Evolutionary conservation across 1,140 invertebrate genomes (phyloP), one percentile per base, ranked within the genome.

Genomic region (Eriocheir sinensis): DNA sequence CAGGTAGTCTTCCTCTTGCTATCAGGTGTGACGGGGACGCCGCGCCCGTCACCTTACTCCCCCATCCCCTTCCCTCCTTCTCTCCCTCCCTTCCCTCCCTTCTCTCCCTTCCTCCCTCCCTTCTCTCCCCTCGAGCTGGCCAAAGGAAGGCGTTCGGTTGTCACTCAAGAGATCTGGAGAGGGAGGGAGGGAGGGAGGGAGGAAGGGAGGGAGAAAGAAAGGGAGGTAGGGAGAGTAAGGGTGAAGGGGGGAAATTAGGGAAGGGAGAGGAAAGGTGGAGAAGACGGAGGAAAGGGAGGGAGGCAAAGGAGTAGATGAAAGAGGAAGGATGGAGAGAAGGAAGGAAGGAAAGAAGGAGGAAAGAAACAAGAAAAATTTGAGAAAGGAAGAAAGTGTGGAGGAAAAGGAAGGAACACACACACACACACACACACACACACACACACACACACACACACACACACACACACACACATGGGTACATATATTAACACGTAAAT

Each of bases 391-490:
- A n/a, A n/a, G n/a, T n/a, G n/a, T n/a, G n/a, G n/a, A n/a, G n/a
- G 48, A 9, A 53, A 53, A 21, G 21, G 8, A 9, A 53, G 48
- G 21, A 72, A 1, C 0, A 72, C 60, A 72, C 60, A 72, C 60
- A 72, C 60, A 72, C 60, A 72, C 60, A 72, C 60, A 53, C 60
- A 72, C 60, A 72, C 60, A 72, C 60, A 72, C 60, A 72, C 60
- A 72, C 60, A 72, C 60, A 72, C 44, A 48, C 4, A 48, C 44
- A 48, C 44, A 48, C 44, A 48, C 44, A 8, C 21, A 21, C 21
- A n/a, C 86, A 44, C 86, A 41, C 40, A 41, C 86, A 41, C 86
- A n/a, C 86, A 41, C 83, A n/a, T n/a, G n/a, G n/a, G n/a, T n/a
- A n/a, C n/a, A n/a, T n/a, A n/a, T n/a, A n/a, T n/a, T n/a, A n/a